Conservation (phyloP, 2,113 vertebrate genomes). For the Emberiza fucata region DNA sequence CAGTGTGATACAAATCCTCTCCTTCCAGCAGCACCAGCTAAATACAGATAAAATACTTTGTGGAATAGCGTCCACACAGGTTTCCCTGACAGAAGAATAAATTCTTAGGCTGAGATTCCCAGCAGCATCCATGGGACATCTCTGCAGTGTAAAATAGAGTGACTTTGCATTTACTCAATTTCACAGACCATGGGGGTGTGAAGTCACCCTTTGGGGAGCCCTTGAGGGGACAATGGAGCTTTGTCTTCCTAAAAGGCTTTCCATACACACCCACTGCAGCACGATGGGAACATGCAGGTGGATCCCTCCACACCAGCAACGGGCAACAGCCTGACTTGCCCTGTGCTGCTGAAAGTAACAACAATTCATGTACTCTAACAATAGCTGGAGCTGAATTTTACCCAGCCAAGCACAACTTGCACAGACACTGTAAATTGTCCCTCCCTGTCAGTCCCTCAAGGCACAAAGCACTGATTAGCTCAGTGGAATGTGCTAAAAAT, state of each 20-base stretch:
- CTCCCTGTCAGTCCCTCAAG: conserved; percentile 18
- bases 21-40: background rate
- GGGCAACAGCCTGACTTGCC: background rate
- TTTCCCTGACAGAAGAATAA: background rate
- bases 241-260: background rate
- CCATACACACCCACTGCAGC: background rate
- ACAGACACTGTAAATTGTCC: conserved; percentile 23
- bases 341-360: background rate
- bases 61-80: background rate
- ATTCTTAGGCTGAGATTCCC: background rate
- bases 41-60: background rate
- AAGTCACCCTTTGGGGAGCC: background rate
- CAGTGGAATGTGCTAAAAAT: conserved; percentile 57
- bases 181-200: background rate
- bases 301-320: background rate
- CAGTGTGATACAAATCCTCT: background rate
- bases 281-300: background rate
- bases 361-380: background rate
- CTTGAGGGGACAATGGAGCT: background rate
- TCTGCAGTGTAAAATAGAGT: background rate
- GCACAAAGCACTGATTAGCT: conserved; percentile 23
- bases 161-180: background rate
- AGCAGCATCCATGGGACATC: background rate
- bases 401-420: conserved; percentile 4
- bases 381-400: background rate